These are phyloP conservation scores for Notolabrus celidotus DNA, from an alignment of 2,797 vertebrate species.

Conservation along the genomic window DNA sequence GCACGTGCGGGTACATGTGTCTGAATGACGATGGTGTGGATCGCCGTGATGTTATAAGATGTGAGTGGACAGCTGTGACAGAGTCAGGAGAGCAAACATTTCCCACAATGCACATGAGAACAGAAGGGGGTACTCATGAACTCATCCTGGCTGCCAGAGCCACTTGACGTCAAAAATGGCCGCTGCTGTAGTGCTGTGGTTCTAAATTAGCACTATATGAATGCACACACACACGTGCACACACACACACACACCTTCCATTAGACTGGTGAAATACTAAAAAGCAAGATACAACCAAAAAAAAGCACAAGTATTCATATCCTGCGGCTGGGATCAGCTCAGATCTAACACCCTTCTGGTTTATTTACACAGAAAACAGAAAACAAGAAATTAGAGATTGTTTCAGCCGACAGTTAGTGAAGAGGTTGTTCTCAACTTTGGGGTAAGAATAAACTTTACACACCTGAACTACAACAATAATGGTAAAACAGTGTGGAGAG, in stretches of 20 bases:
- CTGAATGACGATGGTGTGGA: background rate
- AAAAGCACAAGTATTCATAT: background rate
- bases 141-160: constrained; percentile 71
- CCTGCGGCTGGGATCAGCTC: background rate
- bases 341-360: background rate
- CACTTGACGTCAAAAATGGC: constrained; percentile 66
- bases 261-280: constrained; percentile 45
- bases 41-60: constrained; percentile 58
- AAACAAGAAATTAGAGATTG: too few species aligned
- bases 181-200: constrained; percentile 31
- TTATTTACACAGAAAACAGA: background rate
- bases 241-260: constrained; percentile 26
- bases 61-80: constrained; percentile 74
- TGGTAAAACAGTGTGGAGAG: too few species aligned
- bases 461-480: too few species aligned
- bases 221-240: constrained; percentile 4
- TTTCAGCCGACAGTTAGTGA: too few species aligned
- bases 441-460: too few species aligned
- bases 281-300: background rate
- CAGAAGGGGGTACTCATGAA: constrained; percentile 73
- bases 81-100: constrained; percentile 68
- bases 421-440: too few species aligned
- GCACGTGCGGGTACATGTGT: background rate
- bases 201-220: constrained; percentile 52
- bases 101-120: constrained; percentile 70